Percentiles rank a stretch among this genome's conserved stretches.
phyloP scores from a whole-genome alignment of 92 coral and sea anemone species.

The Pocillopora grandis region DNA sequence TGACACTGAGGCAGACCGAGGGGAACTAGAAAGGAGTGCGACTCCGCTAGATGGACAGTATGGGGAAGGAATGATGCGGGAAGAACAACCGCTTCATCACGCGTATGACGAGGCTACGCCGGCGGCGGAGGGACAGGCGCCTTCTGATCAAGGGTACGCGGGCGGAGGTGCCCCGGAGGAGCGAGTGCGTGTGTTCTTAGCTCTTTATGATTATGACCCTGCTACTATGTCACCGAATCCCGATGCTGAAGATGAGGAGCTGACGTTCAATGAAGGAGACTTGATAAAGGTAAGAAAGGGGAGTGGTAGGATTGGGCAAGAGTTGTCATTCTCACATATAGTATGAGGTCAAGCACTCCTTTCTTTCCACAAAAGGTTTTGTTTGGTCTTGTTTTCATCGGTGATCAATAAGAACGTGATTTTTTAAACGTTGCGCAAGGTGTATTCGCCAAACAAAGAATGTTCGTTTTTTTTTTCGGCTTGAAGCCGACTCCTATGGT shows the following conservation, averaged over 20 bases:
- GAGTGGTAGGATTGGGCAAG: background rate
- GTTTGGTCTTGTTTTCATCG: too few relatives aligned
- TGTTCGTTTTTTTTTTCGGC: too few relatives aligned
- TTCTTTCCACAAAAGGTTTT: too few relatives aligned
- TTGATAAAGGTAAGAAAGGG: slow-evolving; percentile 74
- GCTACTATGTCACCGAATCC: slow-evolving; percentile 92
- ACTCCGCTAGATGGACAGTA: slow-evolving; percentile 46
- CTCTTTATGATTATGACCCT: slow-evolving; percentile 94
- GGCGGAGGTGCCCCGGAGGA: slow-evolving; percentile 47
- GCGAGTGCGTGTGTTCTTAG: slow-evolving; percentile 76
- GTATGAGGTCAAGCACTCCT: too few relatives aligned
- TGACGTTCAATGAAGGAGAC: slow-evolving; percentile 91
- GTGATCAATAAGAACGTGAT: too few relatives aligned
- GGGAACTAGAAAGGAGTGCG: slow-evolving; percentile 45
- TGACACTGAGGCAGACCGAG: slow-evolving; percentile 79
- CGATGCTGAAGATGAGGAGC: slow-evolving; percentile 95
- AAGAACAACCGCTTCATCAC: slow-evolving; percentile 4
- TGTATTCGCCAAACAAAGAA: too few relatives aligned
- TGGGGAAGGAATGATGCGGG: slow-evolving; percentile 14
- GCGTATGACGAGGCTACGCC: background rate
- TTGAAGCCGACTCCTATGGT: too few relatives aligned
- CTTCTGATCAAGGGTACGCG: slow-evolving; percentile 10
- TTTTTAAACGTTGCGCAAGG: too few relatives aligned
- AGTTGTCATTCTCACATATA: too few relatives aligned
- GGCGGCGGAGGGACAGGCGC: slow-evolving; percentile 16